Conservation (phyloP, 1,140 invertebrate species). For the Dolichoris vasculosae region DNA sequence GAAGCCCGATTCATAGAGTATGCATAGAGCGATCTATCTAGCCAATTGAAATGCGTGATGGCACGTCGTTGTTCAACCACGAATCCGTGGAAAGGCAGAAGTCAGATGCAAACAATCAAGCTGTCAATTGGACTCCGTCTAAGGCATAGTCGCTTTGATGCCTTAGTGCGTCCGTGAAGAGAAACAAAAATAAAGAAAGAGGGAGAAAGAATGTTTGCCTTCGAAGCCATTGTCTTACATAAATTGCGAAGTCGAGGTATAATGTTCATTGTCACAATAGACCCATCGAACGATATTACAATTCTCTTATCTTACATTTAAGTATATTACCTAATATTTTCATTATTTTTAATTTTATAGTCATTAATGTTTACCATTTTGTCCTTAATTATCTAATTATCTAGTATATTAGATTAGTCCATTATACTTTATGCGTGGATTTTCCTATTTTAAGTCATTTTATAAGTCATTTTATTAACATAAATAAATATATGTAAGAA, state of each 20-base stretch:
- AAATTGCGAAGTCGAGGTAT: not conserved
- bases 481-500: too few relatives aligned
- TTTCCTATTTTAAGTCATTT: too few relatives aligned
- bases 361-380: too few relatives aligned
- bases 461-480: too few relatives aligned
- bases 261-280: not conserved
- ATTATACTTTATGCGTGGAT: too few relatives aligned
- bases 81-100: slow-evolving; percentile 51
- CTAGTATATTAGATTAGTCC: too few relatives aligned
- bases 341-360: too few relatives aligned
- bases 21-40: slow-evolving; percentile 53
- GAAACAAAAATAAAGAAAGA: slow-evolving; percentile 18
- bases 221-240: not conserved
- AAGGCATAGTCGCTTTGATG: slow-evolving; percentile 29
- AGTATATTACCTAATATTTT: too few relatives aligned
- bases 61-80: slow-evolving; percentile 56
- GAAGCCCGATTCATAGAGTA: slow-evolving; percentile 56
- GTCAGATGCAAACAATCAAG: slow-evolving; percentile 63
- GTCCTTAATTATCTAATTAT: too few relatives aligned
- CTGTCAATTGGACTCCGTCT: slow-evolving; percentile 60
- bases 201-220: not conserved
- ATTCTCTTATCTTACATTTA: not conserved
- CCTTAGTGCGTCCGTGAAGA: slow-evolving; percentile 39
- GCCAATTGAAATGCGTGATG: slow-evolving; percentile 62
- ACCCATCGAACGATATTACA: not conserved